Evolutionary conservation across 2,888 invertebrate genomes (phyloP).

Genomic region (Iphiclides podalirius): DNA sequence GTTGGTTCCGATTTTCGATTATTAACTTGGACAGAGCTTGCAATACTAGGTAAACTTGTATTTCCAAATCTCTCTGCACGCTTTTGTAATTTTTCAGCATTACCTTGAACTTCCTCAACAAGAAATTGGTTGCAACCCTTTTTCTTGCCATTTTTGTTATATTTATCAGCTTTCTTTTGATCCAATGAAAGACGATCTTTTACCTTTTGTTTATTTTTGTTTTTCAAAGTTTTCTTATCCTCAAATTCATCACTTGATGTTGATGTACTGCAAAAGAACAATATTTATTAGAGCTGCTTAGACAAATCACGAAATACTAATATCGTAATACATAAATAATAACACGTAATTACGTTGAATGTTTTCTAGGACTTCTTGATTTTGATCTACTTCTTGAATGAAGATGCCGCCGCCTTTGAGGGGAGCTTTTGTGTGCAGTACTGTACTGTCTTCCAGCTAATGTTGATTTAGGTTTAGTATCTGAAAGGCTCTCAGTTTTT

Average conservation of each 20-base stretch:
- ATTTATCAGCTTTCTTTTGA: slow-evolving; percentile 64
- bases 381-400: slow-evolving; percentile 62
- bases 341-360: slow-evolving; percentile 54
- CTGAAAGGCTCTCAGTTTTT: slow-evolving; percentile 62
- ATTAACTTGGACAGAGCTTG: slow-evolving; percentile 63
- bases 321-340: slow-evolving; percentile 4
- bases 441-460: slow-evolving; percentile 40
- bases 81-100: slow-evolving; percentile 89
- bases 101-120: slow-evolving; percentile 84
- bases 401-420: slow-evolving; percentile 56
- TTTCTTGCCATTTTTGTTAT: slow-evolving; percentile 78
- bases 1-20: slow-evolving; percentile 52
- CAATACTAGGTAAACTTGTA: slow-evolving; percentile 68
- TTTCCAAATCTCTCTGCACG: slow-evolving; percentile 93
- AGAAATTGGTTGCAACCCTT: slow-evolving; percentile 84
- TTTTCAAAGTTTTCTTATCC: slow-evolving; percentile 66
- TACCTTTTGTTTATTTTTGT: slow-evolving; percentile 73
- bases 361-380: slow-evolving; percentile 76
- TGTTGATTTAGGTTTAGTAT: slow-evolving; percentile 34
- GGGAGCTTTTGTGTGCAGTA: slow-evolving; percentile 50
- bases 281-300: no score
- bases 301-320: slow-evolving; percentile 2
- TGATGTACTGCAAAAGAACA: slow-evolving; percentile 64
- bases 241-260: slow-evolving; percentile 77
- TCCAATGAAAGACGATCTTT: slow-evolving; percentile 79